phyloP scores from a whole-genome alignment of 2,888 invertebrate species.

The Melinaea marsaeus region DNA sequence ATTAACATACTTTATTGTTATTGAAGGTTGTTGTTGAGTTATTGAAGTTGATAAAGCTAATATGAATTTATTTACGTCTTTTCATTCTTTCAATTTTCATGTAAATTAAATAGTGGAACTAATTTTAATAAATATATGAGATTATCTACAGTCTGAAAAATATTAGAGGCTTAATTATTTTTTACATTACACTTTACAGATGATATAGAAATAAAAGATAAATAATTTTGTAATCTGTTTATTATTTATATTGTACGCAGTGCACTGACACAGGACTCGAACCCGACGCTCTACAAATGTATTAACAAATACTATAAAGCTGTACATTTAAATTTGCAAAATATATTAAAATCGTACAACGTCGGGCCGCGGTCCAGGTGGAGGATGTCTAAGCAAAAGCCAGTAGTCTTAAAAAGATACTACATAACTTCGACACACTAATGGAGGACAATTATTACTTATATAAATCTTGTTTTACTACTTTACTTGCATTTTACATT shows the following conservation, averaged over 20 bases:
- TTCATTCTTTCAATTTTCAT: too few species aligned
- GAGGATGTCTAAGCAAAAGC: constrained; percentile 3
- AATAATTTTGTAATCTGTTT: constrained; percentile 61
- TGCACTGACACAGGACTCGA: constrained; percentile 48
- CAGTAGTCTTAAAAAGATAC: background rate
- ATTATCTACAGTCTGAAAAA: too few species aligned
- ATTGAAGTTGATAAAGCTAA: too few species aligned
- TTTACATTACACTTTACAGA: background rate
- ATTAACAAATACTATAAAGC: constrained; percentile 15
- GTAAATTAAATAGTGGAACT: too few species aligned
- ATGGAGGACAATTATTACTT: background rate
- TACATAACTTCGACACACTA: background rate
- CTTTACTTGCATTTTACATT: too few species aligned
- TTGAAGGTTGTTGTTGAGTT: too few species aligned
- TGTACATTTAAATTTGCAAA: constrained; percentile 19
- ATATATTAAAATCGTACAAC: constrained; percentile 16
- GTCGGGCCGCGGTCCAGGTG: constrained; percentile 15
- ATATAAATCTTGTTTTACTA: constrained; percentile 4
- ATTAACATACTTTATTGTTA: too few species aligned
- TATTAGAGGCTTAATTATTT: too few species aligned
- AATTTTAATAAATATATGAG: too few species aligned
- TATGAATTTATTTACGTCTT: too few species aligned
- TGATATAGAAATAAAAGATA: constrained; percentile 28
- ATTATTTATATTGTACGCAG: constrained; percentile 65
- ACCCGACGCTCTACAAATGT: constrained; percentile 16